Evolutionary conservation across 2,113 vertebrate genomes (phyloP), one percentile per base, ranked within the genome.

Genomic region (Malurus cyaneus): DNA sequence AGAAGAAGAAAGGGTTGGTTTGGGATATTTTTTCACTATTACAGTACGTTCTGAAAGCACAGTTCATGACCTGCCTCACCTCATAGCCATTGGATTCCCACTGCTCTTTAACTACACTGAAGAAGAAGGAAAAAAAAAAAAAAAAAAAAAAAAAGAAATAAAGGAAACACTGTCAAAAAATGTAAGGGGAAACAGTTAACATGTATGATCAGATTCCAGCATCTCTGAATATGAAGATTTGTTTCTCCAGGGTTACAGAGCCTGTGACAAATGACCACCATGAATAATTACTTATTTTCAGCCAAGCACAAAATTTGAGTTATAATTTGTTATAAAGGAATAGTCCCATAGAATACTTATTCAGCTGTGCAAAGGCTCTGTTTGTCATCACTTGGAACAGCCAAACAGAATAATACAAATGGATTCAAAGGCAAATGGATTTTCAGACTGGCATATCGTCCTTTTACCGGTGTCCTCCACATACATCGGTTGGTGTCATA

Each of bases 201-300:
- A 28, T 8, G 7, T 42, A 46, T 46, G n/a, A 66, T n/a, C 11
- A 89, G 39, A 70, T 23, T 69, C 52, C 14, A 60, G 26, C 12
- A 47, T 61, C 23, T 71, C 25, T 81, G 56, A 88, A 34, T 59
- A 76, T 8, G 41, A 41, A 81, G 25, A 72, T 53, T 73, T 89
- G 47, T 80, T 89, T 71, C 59, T 73, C 21, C 29, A 70, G 77
- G 67, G n/a, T 64, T 73, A 60, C 61, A 89, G 41, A 64, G 25
- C 36, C 64, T 78, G 31, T 80, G 73, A 93, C 25, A 77, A 95
- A 94, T 89, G 53, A 77, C 50, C 61, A 62, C 46, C n/a, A 28
- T 57, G 86, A 85, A 76, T 89, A 95, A 96, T 65, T 80, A 53
- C n/a, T 93, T 78, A n/a, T 88, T 94, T 93, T 83, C 86, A 95